phyloP scores from a whole-genome alignment of 2,113 vertebrate genomes.

The Rousettus leschenaultii region DNA sequence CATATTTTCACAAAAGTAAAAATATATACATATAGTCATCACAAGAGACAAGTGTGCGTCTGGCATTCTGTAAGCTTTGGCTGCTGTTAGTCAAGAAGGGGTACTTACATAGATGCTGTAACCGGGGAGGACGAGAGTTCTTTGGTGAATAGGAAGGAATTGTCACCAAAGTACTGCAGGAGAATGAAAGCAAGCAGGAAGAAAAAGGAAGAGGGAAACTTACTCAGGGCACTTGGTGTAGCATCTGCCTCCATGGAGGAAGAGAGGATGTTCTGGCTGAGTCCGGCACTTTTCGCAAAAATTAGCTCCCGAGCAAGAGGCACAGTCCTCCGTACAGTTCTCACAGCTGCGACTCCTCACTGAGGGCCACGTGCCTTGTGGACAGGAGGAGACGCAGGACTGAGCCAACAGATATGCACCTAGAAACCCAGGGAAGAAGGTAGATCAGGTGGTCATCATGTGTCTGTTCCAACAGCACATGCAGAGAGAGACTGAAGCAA shows the following conservation, averaged over 20 bases:
- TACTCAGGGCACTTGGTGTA: slow-evolving; percentile 87
- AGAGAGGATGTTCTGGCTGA: slow-evolving; percentile 63
- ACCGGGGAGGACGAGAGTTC: neutral
- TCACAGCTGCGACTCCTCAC: slow-evolving; percentile 83
- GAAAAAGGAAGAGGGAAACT: slow-evolving; percentile 43
- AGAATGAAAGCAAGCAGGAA: neutral
- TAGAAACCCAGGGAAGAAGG: slow-evolving; percentile 58
- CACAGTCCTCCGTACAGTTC: slow-evolving; percentile 84
- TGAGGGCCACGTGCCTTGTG: slow-evolving; percentile 84
- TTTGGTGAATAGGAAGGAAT: neutral
- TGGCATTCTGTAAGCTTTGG: neutral
- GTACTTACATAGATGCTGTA: accelerated
- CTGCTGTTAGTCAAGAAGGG: neutral
- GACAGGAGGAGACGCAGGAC: slow-evolving; percentile 83
- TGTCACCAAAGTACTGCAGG: neutral
- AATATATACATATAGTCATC: neutral
- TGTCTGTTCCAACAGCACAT: accelerated
- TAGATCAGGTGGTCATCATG: neutral
- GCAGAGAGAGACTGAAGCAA: neutral
- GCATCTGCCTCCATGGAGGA: slow-evolving; percentile 87
- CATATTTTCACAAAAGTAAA: neutral
- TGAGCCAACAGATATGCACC: slow-evolving; percentile 82
- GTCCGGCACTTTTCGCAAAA: slow-evolving; percentile 85
- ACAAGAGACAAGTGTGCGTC: neutral
- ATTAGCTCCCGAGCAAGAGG: slow-evolving; percentile 77